Conservation (phyloP, 2,797 vertebrate species). For the Liasis olivaceus region DNA sequence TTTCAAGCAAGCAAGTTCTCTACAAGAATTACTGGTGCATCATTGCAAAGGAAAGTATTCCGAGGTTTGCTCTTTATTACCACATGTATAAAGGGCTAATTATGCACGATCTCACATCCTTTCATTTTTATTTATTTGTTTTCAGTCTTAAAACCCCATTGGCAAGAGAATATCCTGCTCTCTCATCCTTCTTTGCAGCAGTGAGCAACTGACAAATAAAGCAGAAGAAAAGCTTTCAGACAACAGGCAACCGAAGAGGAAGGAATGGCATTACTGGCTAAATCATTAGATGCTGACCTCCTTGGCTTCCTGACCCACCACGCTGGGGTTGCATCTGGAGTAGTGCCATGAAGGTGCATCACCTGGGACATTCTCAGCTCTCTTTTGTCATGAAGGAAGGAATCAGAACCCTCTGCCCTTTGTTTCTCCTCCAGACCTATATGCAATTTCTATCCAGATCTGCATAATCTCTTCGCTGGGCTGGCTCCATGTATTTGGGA, state of each 20-base stretch:
- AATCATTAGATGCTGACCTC: too few species aligned
- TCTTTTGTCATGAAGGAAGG: not conserved
- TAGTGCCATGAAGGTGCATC: too few species aligned
- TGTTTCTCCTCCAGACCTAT: too few species aligned
- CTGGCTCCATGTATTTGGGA: too few species aligned
- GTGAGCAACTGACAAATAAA: not conserved
- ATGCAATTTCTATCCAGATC: too few species aligned
- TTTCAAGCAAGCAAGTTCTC: not conserved
- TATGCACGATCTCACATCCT: not conserved
- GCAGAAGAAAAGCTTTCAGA: not conserved
- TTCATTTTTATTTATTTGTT: too few species aligned
- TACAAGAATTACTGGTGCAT: slow-evolving; percentile 46
- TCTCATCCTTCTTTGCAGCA: not conserved
- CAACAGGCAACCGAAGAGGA: not conserved
- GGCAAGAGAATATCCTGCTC: not conserved
- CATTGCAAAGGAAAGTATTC: slow-evolving; percentile 64
- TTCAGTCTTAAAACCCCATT: not conserved
- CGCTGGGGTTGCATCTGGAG: not conserved
- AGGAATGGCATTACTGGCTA: slow-evolving; percentile 38
- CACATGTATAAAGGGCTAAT: slow-evolving; percentile 60
- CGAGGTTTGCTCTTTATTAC: slow-evolving; percentile 59
- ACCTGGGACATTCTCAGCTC: not conserved
- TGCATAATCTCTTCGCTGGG: too few species aligned
- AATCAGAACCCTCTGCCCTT: not conserved
- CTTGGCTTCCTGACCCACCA: not conserved